Conservation (phyloP, 1,140 invertebrate species). For the Geopemphigus sp. region DNA sequence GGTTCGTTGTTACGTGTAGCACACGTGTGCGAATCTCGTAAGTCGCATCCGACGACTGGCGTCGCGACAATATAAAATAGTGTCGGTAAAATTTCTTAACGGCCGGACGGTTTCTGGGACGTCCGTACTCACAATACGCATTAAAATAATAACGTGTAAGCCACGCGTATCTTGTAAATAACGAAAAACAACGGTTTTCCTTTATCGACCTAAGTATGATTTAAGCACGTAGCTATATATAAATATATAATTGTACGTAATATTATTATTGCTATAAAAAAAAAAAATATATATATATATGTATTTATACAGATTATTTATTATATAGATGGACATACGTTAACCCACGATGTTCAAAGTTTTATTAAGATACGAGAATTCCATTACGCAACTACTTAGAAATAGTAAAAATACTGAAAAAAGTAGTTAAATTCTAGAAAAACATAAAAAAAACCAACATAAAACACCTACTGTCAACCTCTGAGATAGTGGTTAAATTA, state of each 20-base stretch:
- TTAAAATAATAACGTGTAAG: conserved; percentile 1
- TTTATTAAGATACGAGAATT: conserved; percentile 6
- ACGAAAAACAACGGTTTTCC: not conserved
- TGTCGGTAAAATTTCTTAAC: conserved; percentile 21
- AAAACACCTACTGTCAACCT: conserved; percentile 26
- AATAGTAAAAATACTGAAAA: conserved; percentile 11
- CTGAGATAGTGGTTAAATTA: conserved; percentile 10
- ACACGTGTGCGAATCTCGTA: not conserved
- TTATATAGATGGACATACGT: not conserved
- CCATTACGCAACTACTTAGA: not conserved
- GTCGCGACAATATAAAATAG: not conserved
- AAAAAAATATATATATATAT: not conserved
- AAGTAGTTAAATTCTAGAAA: not conserved
- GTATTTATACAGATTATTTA: not conserved
- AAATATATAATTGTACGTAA: not conserved
- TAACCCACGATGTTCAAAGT: not conserved
- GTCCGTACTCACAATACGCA: not conserved
- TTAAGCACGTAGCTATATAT: not conserved
- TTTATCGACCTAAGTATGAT: not conserved
- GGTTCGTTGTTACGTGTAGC: too few species aligned
- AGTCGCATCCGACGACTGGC: not conserved
- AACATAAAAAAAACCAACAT: conserved; percentile 16
- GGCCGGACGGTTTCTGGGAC: not conserved
- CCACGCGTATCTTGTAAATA: not conserved
- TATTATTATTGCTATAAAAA: not conserved